Percentiles rank a stretch among this genome's conserved stretches.
These are phyloP conservation scores for Melitaea cinxia DNA, from an alignment of 1,140 invertebrate genomes.

Conservation along the genomic window DNA sequence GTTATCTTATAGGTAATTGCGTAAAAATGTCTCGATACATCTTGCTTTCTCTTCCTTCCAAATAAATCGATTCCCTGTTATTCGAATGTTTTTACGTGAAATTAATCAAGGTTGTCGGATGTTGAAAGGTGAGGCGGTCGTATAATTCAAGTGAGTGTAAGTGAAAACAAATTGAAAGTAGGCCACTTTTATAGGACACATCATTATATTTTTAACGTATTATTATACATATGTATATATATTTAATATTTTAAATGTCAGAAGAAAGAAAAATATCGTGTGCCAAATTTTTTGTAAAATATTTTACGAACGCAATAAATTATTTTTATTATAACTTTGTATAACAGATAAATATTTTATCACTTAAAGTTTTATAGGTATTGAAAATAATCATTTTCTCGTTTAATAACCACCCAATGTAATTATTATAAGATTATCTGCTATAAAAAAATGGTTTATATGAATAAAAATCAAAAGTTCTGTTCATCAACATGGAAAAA, in stretches of 20 bases:
- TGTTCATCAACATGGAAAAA: no score
- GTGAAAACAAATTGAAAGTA: slow-evolving; percentile 54
- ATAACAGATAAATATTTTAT: no score
- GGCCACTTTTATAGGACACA: slow-evolving; percentile 52
- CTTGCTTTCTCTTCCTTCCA: slow-evolving; percentile 57
- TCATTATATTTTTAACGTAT: slow-evolving; percentile 44
- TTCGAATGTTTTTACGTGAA: slow-evolving; percentile 48
- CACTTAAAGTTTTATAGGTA: no score
- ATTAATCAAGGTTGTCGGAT: slow-evolving; percentile 53
- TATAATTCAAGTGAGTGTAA: slow-evolving; percentile 32
- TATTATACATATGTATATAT: slow-evolving; percentile 5
- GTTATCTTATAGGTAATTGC: neutral
- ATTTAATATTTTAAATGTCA: neutral
- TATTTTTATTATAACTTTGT: no score
- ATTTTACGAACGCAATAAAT: neutral
- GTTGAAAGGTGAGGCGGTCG: slow-evolving; percentile 35
- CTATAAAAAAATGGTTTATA: no score
- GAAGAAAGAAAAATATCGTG: neutral
- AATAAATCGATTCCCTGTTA: slow-evolving; percentile 51
- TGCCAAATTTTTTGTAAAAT: neutral
- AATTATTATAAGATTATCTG: no score
- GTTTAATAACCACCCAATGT: no score
- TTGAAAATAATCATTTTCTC: no score
- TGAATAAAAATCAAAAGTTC: no score
- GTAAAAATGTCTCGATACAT: slow-evolving; percentile 16